A percentile compares a stretch with the other conserved stretches of the same genome.
phyloP scores from a whole-genome alignment of 1,140 invertebrate genomes.

The Camponotus vicinus region DNA sequence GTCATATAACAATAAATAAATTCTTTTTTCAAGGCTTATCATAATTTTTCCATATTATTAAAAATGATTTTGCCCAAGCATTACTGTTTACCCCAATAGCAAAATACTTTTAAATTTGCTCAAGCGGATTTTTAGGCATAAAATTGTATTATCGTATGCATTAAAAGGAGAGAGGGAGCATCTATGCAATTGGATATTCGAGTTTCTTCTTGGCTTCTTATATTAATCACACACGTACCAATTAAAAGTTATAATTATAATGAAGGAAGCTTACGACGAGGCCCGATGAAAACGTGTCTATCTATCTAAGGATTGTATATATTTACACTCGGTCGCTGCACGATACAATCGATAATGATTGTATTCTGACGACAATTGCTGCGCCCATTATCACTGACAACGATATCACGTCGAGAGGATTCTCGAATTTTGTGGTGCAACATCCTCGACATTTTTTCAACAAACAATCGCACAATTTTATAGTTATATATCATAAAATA shows the following conservation, averaged over 20 bases:
- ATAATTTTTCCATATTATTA: neutral
- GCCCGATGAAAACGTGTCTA: slow-evolving; percentile 46
- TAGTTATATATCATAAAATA: neutral
- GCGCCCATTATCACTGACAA: slow-evolving; percentile 41
- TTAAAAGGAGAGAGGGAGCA: neutral
- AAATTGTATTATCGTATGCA: slow-evolving; percentile 25
- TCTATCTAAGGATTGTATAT: slow-evolving; percentile 43
- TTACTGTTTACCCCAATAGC: neutral
- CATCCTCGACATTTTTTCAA: slow-evolving; percentile 15
- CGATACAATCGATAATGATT: slow-evolving; percentile 53
- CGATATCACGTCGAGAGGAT: slow-evolving; percentile 33
- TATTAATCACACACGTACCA: slow-evolving; percentile 71
- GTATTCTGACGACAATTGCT: slow-evolving; percentile 21
- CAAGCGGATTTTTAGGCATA: neutral
- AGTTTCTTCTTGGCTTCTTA: slow-evolving; percentile 58
- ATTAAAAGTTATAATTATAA: slow-evolving; percentile 78
- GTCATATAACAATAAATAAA: neutral
- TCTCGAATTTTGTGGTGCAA: slow-evolving; percentile 30
- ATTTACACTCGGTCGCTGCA: slow-evolving; percentile 48
- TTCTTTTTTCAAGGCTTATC: slow-evolving; percentile 1
- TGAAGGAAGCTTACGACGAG: slow-evolving; percentile 69
- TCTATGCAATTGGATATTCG: slow-evolving; percentile 49
- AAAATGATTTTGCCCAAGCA: slow-evolving; percentile 3
- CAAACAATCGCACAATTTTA: neutral
- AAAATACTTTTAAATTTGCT: neutral